Evolutionary conservation across 2,888 invertebrate species (phyloP).

Genomic region (Altica lythri): DNA sequence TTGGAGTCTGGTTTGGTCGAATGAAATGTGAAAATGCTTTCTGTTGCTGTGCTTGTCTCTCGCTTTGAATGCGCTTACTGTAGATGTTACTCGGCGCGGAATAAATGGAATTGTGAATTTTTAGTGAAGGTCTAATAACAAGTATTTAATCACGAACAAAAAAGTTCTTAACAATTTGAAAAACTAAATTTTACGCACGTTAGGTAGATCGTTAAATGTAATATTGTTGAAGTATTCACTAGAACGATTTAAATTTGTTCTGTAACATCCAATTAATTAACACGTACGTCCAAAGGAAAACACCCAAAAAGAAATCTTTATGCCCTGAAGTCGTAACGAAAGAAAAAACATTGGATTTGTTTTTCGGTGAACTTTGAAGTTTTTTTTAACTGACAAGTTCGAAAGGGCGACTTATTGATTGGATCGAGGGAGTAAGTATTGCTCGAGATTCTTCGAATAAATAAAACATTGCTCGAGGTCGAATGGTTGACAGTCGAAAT

Average conservation of each 20-base stretch:
- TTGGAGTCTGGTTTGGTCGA: slow-evolving; percentile 10
- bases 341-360: slow-evolving; percentile 8
- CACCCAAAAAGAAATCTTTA: too few species aligned
- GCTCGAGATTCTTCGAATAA: slow-evolving; percentile 30
- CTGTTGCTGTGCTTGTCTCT: neutral
- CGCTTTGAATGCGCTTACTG: neutral
- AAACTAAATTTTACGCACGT: too few species aligned
- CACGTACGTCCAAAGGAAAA: too few species aligned
- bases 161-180: too few species aligned
- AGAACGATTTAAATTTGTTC: too few species aligned
- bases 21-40: slow-evolving; percentile 14
- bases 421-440: slow-evolving; percentile 24
- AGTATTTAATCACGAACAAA: neutral
- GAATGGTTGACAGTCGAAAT: slow-evolving; percentile 21
- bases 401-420: slow-evolving; percentile 33
- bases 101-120: slow-evolving; percentile 1
- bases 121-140: neutral
- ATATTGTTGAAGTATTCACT: too few species aligned
- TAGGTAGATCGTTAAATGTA: too few species aligned
- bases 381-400: slow-evolving; percentile 20
- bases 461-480: slow-evolving; percentile 32
- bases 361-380: slow-evolving; percentile 9
- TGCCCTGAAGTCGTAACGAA: too few species aligned
- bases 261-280: too few species aligned
- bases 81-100: neutral